Base-by-base conservation (phyloP, 2,113 vertebrate species). In the Catharus minimus region DNA sequence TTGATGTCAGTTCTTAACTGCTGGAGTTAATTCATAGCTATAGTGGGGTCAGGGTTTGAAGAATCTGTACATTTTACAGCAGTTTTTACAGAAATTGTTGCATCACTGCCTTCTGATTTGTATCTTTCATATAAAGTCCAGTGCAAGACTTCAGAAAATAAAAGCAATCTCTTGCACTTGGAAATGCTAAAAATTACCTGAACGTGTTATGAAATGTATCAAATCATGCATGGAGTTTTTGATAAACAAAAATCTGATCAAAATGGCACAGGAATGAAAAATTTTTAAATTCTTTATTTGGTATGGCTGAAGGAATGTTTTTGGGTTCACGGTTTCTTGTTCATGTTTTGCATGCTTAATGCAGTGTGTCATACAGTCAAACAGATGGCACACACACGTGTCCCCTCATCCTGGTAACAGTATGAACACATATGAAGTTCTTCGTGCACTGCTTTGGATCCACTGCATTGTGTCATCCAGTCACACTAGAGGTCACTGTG, bases 401-500 rank as follows among this genome's bases (percentile, higher is more conserved):
- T 57, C 24, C 46, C 26, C 7, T 69, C 43, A 33, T 23, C 9
- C 49, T 38, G 33, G 17, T 56, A 44, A 12, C 30, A 12, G 20
- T 3, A 30, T 4, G 41, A 50, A 60, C 2, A 1, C 26, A 4
- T 3, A 4, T 1, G 0, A 12, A 13, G 12, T 17, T 47, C 38
- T 43, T 5, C 0, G 0, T 3, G 41, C 32, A 3, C 13, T 41
- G 24, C 53, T 14, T 39, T 13, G 66, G 38, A 50, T 22, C 7
- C 44, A 18, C 38, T 5, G 17, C 28, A 4, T 13, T 65, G 20
- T 74, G 50, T 18, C 23, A 6, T 47, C 57, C 55, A 7, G 24
- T 73, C 68, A 62, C 93, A 64, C 93, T 94, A 95, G 95, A 95
- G 86, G 90, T 94, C 95, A 89, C 92, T 96, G 55, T 58, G 24